Evolutionary conservation across 2,888 invertebrate genomes (phyloP).

Genomic region (Silvanus unidentatus): DNA sequence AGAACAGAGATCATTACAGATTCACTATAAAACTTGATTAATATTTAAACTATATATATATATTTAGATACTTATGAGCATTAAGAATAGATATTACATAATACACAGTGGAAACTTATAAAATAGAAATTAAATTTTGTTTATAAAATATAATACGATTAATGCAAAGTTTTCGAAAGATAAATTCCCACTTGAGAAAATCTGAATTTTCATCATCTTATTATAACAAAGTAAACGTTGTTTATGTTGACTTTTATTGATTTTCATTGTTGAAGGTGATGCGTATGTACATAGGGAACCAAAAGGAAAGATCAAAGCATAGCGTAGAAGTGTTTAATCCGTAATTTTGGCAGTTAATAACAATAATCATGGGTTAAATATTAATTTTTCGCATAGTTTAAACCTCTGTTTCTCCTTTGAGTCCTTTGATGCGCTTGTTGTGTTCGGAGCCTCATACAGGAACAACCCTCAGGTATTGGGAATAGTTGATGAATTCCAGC

Average conservation of each 20-base stretch:
- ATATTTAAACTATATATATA: too few species aligned
- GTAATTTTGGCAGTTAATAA: constrained; percentile 37
- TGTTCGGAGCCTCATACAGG: constrained; percentile 22
- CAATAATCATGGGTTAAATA: constrained; percentile 42
- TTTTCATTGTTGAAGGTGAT: constrained; percentile 18
- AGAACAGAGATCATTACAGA: too few species aligned
- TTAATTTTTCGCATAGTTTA: constrained; percentile 47
- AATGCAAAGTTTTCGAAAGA: too few species aligned
- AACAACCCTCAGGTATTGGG: constrained; percentile 40
- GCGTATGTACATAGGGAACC: neutral
- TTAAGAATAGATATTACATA: too few species aligned
- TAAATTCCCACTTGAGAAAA: too few species aligned
- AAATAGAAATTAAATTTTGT: too few species aligned
- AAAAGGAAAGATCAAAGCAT: constrained; percentile 27
- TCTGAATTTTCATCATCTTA: too few species aligned
- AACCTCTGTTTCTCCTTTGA: constrained; percentile 34
- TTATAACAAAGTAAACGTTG: too few species aligned
- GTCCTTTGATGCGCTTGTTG: constrained; percentile 29
- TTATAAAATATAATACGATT: too few species aligned
- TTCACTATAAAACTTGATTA: too few species aligned
- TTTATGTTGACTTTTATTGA: constrained; percentile 18
- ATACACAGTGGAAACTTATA: too few species aligned
- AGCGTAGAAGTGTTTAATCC: constrained; percentile 29
- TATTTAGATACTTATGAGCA: too few species aligned
- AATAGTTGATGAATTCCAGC: constrained; percentile 42